phyloP scores from a whole-genome alignment of 1,140 invertebrate genomes.

The Dreissena polymorpha region DNA sequence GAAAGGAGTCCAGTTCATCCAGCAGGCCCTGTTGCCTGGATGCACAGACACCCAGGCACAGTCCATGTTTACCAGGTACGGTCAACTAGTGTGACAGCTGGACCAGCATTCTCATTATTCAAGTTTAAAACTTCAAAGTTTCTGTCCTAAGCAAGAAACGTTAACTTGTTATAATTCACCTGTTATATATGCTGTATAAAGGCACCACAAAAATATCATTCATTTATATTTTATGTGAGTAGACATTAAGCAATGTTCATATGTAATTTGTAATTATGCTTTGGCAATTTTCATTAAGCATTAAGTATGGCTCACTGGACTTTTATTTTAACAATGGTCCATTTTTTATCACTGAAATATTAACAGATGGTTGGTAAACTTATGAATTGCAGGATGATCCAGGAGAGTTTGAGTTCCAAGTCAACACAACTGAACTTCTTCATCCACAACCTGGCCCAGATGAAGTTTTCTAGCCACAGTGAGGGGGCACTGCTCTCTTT shows the following conservation, averaged over 20 bases:
- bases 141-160: neutral
- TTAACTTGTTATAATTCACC: too few relatives aligned
- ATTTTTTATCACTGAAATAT: too few relatives aligned
- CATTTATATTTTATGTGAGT: too few relatives aligned
- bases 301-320: too few relatives aligned
- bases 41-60: constrained; percentile 96
- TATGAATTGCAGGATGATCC: constrained; percentile 74
- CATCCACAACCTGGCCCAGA: constrained; percentile 96
- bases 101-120: neutral
- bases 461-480: constrained; percentile 91
- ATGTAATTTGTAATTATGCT: too few relatives aligned
- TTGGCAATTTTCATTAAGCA: too few relatives aligned
- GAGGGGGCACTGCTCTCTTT: constrained; percentile 94
- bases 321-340: too few relatives aligned
- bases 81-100: neutral
- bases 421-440: constrained; percentile 99
- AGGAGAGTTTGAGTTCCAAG: constrained; percentile 83
- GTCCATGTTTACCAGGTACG: constrained; percentile 83
- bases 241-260: too few relatives aligned
- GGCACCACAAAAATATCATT: too few relatives aligned
- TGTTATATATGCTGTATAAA: too few relatives aligned
- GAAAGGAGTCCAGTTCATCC: constrained; percentile 95
- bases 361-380: too few relatives aligned
- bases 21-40: constrained; percentile 92
- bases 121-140: neutral